These are phyloP conservation scores for Agonopterix alstromeriana DNA, from an alignment of 2,888 invertebrate genomes.

Conservation along the genomic window DNA sequence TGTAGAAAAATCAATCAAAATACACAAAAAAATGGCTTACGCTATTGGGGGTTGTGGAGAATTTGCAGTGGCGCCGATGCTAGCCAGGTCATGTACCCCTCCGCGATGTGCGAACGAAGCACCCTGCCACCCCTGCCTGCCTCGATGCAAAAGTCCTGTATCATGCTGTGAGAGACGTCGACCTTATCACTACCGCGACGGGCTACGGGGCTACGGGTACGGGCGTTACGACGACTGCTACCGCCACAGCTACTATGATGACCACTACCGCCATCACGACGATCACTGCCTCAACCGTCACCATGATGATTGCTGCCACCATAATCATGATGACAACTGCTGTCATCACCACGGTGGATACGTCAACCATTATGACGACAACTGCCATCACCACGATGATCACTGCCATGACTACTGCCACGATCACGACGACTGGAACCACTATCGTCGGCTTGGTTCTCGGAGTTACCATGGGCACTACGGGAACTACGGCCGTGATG, in stretches of 20 bases:
- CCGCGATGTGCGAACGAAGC: not conserved
- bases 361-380: not conserved
- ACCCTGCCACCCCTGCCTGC: constrained; percentile 38
- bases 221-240: too few species aligned
- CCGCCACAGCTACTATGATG: not conserved
- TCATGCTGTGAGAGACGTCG: constrained; percentile 28
- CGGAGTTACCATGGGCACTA: not conserved
- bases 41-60: constrained; percentile 36
- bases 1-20: constrained; percentile 21
- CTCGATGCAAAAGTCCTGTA: constrained; percentile 32
- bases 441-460: not conserved
- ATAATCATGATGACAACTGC: not conserved
- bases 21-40: constrained; percentile 46
- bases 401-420: not conserved
- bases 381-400: not conserved
- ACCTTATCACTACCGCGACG: not conserved
- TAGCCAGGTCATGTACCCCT: constrained; percentile 22
- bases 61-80: constrained; percentile 42
- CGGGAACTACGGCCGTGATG: not conserved
- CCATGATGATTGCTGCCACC: not conserved
- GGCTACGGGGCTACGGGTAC: too few species aligned
- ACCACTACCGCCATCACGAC: not conserved
- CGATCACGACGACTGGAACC: not conserved
- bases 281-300: not conserved
- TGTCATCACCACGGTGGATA: too few species aligned